phyloP scores from a whole-genome alignment of 2,888 invertebrate species.

The Patella depressa region DNA sequence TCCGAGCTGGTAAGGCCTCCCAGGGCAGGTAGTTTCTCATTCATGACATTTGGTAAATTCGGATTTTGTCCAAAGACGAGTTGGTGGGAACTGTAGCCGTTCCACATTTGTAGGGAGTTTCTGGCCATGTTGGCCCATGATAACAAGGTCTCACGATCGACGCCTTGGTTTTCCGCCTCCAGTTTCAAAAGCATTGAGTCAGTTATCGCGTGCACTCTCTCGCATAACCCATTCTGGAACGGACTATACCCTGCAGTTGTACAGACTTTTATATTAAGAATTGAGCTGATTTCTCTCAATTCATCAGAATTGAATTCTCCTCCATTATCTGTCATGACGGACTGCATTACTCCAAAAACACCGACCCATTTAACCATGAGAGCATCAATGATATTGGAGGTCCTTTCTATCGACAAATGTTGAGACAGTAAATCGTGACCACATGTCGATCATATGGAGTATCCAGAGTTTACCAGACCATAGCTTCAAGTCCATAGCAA shows the following conservation, averaged over 20 bases:
- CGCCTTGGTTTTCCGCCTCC: slow-evolving; percentile 10
- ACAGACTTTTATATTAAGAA: slow-evolving; percentile 17
- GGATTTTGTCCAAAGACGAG: slow-evolving; percentile 14
- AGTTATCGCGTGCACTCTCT: slow-evolving; percentile 21
- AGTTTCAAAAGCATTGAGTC: slow-evolving; percentile 24
- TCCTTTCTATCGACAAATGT: slow-evolving; percentile 9
- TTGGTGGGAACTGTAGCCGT: slow-evolving; percentile 19
- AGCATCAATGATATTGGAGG: slow-evolving; percentile 2
- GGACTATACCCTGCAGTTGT: slow-evolving; percentile 25
- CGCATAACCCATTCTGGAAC: slow-evolving; percentile 19
- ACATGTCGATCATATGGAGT: slow-evolving; percentile 22
- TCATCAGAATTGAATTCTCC: not conserved
- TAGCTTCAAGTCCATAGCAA: slow-evolving; percentile 21
- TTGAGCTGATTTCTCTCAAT: slow-evolving; percentile 12
- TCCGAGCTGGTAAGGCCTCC: not conserved
- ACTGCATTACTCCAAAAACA: slow-evolving; percentile 11
- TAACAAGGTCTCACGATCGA: slow-evolving; percentile 9
- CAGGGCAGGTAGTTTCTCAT: not conserved
- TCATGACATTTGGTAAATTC: slow-evolving; percentile 9
- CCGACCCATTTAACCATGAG: slow-evolving; percentile 5
- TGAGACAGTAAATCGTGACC: slow-evolving; percentile 17
- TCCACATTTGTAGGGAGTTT: slow-evolving; percentile 20
- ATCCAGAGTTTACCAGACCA: slow-evolving; percentile 14
- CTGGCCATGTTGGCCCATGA: slow-evolving; percentile 24
- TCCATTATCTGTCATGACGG: slow-evolving; percentile 4